Evolutionary conservation across 2,797 vertebrate genomes (phyloP).

Genomic region (Danio jaintianensis): DNA sequence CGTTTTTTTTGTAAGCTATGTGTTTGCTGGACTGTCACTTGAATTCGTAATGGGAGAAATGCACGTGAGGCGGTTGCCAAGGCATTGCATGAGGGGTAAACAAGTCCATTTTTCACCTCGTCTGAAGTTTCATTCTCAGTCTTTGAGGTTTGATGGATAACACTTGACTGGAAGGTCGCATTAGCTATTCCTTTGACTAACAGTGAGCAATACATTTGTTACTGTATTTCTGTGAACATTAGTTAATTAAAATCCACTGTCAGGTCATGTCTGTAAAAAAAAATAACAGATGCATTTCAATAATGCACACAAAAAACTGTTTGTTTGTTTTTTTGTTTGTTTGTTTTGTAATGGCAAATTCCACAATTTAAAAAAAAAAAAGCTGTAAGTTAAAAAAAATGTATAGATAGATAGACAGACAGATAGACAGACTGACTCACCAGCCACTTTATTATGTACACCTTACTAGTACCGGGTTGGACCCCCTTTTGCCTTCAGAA

Average conservation of each 20-base stretch:
- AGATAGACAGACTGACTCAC: no score
- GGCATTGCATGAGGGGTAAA: background rate
- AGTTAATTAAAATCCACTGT: background rate
- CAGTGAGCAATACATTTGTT: background rate
- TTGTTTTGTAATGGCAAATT: no score
- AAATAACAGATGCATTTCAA: background rate
- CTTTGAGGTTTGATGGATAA: background rate
- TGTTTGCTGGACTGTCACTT: background rate
- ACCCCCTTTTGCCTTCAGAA: no score
- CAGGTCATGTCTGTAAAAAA: background rate
- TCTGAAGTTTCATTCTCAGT: background rate
- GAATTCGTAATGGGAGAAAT: conserved; percentile 16
- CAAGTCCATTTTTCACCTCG: background rate
- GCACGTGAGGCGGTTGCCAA: background rate
- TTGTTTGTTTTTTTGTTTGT: no score
- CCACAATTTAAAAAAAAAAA: no score
- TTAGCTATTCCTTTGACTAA: background rate
- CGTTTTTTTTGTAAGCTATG: background rate
- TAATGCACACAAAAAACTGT: no score
- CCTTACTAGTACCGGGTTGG: no score
- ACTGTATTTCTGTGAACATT: no score
- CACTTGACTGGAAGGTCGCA: background rate
- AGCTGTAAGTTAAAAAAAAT: no score
- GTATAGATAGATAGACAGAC: no score
- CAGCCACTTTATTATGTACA: no score